Percentiles rank a stretch among this genome's conserved stretches.
Evolutionary conservation across 2,113 vertebrate genomes (phyloP).

Genomic region (Mugil cephalus): DNA sequence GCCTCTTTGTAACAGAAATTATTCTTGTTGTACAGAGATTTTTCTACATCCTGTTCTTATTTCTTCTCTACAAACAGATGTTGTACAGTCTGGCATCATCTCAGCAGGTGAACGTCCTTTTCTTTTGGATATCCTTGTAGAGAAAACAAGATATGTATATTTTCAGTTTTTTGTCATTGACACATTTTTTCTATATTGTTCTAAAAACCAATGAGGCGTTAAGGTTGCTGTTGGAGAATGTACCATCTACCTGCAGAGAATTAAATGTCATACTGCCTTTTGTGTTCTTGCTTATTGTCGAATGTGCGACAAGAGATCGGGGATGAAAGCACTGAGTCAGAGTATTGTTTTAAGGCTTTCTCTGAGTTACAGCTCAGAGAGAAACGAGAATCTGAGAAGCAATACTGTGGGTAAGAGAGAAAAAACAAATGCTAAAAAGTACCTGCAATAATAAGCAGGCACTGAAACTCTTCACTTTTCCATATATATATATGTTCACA

Average conservation of each 20-base stretch:
- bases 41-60: not conserved
- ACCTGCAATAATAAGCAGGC: too few relatives aligned
- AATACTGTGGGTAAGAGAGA: constrained; percentile 17
- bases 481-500: too few relatives aligned
- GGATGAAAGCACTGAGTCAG: not conserved
- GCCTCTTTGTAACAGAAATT: not conserved
- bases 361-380: not conserved
- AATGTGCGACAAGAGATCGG: not conserved
- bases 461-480: too few relatives aligned
- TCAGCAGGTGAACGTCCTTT: constrained; percentile 8
- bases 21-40: not conserved
- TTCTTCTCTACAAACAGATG: constrained; percentile 12
- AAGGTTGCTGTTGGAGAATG: not conserved
- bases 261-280: constrained; percentile 44
- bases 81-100: constrained; percentile 8
- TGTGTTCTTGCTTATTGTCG: constrained; percentile 11
- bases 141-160: not conserved
- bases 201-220: constrained; percentile 16
- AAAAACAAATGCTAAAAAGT: too few relatives aligned
- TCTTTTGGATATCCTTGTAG: constrained; percentile 2
- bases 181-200: constrained; percentile 26
- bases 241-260: constrained; percentile 31
- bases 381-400: not conserved
- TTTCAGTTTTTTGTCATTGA: not conserved
- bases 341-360: not conserved